Conservation (phyloP, 1,140 invertebrate species). For the Cherax destructor region DNA sequence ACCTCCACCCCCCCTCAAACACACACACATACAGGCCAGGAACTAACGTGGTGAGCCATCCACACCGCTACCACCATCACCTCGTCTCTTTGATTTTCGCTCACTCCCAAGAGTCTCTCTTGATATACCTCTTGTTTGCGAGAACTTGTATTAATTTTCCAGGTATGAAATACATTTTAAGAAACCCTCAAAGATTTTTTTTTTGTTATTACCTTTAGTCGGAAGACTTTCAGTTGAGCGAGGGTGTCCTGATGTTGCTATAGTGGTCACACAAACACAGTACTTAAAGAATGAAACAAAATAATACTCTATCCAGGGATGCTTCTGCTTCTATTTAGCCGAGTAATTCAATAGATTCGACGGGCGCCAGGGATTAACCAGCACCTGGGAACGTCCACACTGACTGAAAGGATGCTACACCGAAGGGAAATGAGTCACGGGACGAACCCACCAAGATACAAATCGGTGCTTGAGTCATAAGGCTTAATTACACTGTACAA, state of each 20-base stretch:
- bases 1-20: not conserved
- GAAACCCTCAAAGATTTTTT: not conserved
- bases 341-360: not conserved
- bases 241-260: no score
- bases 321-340: not conserved
- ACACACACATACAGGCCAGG: not conserved
- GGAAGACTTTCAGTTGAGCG: no score
- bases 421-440: not conserved
- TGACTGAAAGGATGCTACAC: not conserved
- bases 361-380: not conserved
- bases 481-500: not conserved
- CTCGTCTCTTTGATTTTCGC: not conserved
- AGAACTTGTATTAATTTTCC: no score
- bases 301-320: no score
- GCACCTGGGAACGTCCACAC: not conserved
- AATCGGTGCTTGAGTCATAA: not conserved
- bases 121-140: not conserved
- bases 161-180: no score
- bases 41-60: not conserved
- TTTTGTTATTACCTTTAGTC: not conserved
- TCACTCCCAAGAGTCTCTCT: not conserved
- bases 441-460: not conserved
- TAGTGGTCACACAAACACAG: no score
- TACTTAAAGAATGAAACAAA: no score
- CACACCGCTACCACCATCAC: not conserved